These are phyloP conservation scores for Cyclura pinguis DNA, from an alignment of 2,797 vertebrate genomes.

Conservation along the genomic window DNA sequence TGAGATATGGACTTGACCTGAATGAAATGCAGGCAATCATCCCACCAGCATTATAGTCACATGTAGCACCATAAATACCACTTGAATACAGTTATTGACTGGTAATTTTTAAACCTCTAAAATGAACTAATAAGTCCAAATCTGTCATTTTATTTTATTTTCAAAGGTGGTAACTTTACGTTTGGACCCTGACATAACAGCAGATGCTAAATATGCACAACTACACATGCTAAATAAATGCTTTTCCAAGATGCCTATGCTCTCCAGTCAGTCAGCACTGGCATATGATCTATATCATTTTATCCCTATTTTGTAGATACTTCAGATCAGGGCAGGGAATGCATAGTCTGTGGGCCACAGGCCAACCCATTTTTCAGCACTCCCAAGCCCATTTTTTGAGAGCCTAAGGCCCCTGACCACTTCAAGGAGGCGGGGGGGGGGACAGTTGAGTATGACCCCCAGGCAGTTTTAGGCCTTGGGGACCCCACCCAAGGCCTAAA, in stretches of 20 bases:
- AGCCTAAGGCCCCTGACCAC: too few species aligned
- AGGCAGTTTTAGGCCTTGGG: too few species aligned
- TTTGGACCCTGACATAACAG: slow-evolving; percentile 35
- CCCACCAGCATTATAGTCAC: slow-evolving; percentile 27
- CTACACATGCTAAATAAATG: background rate
- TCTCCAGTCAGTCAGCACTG: background rate
- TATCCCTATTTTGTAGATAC: background rate
- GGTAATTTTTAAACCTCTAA: slow-evolving; percentile 49
- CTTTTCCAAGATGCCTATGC: background rate
- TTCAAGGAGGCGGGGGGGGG: too few species aligned
- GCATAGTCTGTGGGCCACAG: too few species aligned
- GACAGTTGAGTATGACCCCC: too few species aligned
- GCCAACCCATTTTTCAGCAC: too few species aligned
- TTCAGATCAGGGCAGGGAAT: too few species aligned
- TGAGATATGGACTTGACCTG: slow-evolving; percentile 38
- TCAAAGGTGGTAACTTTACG: slow-evolving; percentile 25
- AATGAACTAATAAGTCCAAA: slow-evolving; percentile 61
- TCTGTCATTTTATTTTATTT: slow-evolving; percentile 50
- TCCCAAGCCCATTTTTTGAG: too few species aligned
- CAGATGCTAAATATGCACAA: background rate
- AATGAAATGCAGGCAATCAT: slow-evolving; percentile 16
- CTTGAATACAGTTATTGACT: slow-evolving; percentile 30
- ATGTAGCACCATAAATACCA: slow-evolving; percentile 45
- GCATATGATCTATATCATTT: background rate
- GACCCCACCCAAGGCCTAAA: too few species aligned